Percentiles rank a stretch among this genome's conserved stretches.
Conservation (phyloP, 2,113 vertebrate genomes). For the Ammodytes dubius region DNA sequence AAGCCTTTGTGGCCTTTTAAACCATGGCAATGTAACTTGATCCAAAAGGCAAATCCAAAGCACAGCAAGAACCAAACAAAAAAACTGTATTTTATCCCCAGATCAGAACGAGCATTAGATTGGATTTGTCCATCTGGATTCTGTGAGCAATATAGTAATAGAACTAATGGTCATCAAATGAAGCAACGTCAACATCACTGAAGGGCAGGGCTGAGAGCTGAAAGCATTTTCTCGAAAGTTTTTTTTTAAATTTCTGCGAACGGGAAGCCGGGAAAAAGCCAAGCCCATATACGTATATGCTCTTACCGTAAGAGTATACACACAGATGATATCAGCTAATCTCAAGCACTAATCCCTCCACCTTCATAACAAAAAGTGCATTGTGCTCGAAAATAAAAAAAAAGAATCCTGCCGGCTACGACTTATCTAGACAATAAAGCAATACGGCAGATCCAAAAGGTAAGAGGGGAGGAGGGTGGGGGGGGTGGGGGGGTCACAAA, state of each 20-base stretch:
- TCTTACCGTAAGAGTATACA: constrained; percentile 34
- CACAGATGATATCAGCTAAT: constrained; percentile 71
- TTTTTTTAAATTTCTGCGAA: neutral
- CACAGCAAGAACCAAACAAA: neutral
- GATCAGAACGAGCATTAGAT: constrained; percentile 27
- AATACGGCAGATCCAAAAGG: constrained; percentile 21
- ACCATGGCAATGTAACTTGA: constrained; percentile 39
- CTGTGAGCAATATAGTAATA: neutral
- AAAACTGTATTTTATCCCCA: constrained; percentile 34
- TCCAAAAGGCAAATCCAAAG: constrained; percentile 41
- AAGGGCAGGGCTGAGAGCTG: neutral
- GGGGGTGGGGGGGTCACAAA: constrained; percentile 25
- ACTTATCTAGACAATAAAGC: constrained; percentile 71
- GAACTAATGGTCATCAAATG: constrained; percentile 10
- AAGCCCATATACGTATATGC: constrained; percentile 16
- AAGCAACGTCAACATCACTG: constrained; percentile 28
- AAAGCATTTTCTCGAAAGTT: constrained; percentile 26
- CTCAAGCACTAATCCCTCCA: constrained; percentile 69
- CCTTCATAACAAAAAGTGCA: constrained; percentile 66
- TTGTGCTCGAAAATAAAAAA: constrained; percentile 49
- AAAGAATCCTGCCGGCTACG: constrained; percentile 45
- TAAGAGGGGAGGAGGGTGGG: too few species aligned
- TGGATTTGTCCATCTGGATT: constrained; percentile 19
- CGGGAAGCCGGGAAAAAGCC: constrained; percentile 17
- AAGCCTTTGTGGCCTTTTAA: constrained; percentile 53